These are phyloP conservation scores for Ephydatia muelleri DNA, from an alignment of 37 sponge, comb jelly and placozoan genomes.

Conservation along the genomic window DNA sequence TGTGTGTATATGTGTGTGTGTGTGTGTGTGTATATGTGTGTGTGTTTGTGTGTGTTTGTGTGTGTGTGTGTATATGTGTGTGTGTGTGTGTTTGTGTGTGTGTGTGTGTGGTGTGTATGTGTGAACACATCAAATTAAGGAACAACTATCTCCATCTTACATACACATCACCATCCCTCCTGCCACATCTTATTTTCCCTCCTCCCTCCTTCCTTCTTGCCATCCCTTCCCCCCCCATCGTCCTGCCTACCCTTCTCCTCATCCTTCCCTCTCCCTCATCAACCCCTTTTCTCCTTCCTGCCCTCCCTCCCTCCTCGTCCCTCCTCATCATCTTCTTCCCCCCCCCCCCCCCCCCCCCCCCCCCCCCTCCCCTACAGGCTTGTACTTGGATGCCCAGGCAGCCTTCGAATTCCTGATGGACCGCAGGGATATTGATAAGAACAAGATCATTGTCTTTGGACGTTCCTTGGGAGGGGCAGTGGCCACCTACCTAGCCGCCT, in stretches of 20 bases:
- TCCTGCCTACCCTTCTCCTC: not conserved
- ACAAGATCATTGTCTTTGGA: constrained; percentile 93
- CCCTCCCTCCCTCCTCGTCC: not conserved
- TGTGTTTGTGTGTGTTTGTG: too few species aligned
- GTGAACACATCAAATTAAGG: too few species aligned
- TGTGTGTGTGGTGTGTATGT: too few species aligned
- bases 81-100: too few species aligned
- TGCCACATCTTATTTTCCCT: not conserved
- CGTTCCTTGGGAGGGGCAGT: constrained; percentile 95
- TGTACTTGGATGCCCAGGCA: constrained; percentile 91
- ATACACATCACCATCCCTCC: not conserved
- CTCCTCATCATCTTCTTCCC: not conserved
- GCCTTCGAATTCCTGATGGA: constrained; percentile 83
- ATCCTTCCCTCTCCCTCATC: not conserved
- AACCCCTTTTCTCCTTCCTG: not conserved
- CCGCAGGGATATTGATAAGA: constrained; percentile 84
- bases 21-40: too few species aligned
- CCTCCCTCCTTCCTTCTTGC: not conserved
- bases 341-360: not conserved
- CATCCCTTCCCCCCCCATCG: not conserved
- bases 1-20: too few species aligned
- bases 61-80: too few species aligned
- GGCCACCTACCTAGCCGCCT: constrained; percentile 85
- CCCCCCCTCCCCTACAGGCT: constrained; percentile 37
- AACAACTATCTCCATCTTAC: too few species aligned